Conservation (phyloP, 1,140 invertebrate genomes). For the Scaptomyza graminum region DNA sequence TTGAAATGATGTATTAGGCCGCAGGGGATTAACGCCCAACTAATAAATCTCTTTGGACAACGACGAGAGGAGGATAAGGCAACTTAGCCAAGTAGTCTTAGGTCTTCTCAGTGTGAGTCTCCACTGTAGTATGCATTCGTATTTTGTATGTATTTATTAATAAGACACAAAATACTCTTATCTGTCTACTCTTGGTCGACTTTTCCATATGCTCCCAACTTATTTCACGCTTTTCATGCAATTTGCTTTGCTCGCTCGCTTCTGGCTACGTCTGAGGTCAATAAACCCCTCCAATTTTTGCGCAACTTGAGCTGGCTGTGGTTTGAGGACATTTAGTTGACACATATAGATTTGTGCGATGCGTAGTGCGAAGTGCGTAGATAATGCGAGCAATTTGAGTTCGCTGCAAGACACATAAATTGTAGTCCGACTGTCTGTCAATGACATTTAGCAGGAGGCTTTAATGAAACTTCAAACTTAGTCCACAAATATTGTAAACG, state of each 20-base stretch:
- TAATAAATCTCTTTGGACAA: conserved; percentile 72
- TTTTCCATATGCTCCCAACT: conserved; percentile 69
- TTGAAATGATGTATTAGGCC: conserved; percentile 82
- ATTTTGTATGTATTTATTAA: conserved; percentile 55
- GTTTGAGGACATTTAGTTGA: conserved; percentile 43
- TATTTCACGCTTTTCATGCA: conserved; percentile 75
- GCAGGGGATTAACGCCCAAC: conserved; percentile 80
- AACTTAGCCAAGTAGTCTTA: conserved; percentile 21
- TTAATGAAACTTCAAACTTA: conserved; percentile 2
- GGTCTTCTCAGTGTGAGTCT: not conserved
- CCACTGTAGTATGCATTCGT: conserved; percentile 50
- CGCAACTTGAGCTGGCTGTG: conserved; percentile 19
- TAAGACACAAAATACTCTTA: conserved; percentile 59
- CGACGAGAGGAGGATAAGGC: conserved; percentile 4
- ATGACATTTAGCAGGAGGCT: conserved; percentile 9
- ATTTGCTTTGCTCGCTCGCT: conserved; percentile 42
- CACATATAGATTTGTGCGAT: conserved; percentile 71
- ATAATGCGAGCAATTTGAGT: conserved; percentile 77
- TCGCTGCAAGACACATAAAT: conserved; percentile 38
- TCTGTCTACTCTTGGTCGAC: conserved; percentile 20
- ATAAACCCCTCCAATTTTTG: conserved; percentile 53
- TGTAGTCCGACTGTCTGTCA: conserved; percentile 23
- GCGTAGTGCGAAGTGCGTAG: conserved; percentile 54
- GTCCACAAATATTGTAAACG: no score
- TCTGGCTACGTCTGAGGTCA: conserved; percentile 54